phyloP scores from a whole-genome alignment of 2,888 invertebrate genomes.

The Gandaritis pyraliata region DNA sequence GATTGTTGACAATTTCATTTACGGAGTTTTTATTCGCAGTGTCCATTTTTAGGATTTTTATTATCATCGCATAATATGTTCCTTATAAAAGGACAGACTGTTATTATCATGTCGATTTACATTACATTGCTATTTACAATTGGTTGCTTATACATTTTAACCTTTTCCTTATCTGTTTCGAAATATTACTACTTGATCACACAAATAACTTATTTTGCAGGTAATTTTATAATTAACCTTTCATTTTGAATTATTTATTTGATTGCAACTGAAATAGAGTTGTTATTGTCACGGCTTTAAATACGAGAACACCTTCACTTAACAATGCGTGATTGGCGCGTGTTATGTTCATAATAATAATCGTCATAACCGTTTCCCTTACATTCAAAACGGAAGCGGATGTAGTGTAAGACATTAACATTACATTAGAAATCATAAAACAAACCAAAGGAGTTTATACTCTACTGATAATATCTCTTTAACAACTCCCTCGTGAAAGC shows the following conservation, averaged over 20 bases:
- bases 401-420: background rate
- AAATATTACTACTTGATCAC: slow-evolving; percentile 5
- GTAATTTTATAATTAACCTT: background rate
- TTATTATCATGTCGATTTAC: slow-evolving; percentile 26
- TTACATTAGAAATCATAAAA: slow-evolving; percentile 3
- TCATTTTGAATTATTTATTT: background rate
- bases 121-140: slow-evolving; percentile 29
- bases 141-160: slow-evolving; percentile 7
- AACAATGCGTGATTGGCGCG: background rate
- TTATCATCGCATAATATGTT: slow-evolving; percentile 18
- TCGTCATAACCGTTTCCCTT: background rate
- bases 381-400: slow-evolving; percentile 6
- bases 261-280: background rate
- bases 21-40: background rate
- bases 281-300: background rate
- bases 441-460: background rate
- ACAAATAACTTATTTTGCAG: slow-evolving; percentile 5
- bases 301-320: background rate
- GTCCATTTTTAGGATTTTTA: slow-evolving; percentile 17
- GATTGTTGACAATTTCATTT: slow-evolving; percentile 27
- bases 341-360: background rate
- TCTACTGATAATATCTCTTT: background rate
- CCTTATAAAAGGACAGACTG: slow-evolving; percentile 21
- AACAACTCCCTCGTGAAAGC: background rate
- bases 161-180: slow-evolving; percentile 32